phyloP scores from a whole-genome alignment of 2,797 vertebrate species.

The Sebastes nivosus region DNA sequence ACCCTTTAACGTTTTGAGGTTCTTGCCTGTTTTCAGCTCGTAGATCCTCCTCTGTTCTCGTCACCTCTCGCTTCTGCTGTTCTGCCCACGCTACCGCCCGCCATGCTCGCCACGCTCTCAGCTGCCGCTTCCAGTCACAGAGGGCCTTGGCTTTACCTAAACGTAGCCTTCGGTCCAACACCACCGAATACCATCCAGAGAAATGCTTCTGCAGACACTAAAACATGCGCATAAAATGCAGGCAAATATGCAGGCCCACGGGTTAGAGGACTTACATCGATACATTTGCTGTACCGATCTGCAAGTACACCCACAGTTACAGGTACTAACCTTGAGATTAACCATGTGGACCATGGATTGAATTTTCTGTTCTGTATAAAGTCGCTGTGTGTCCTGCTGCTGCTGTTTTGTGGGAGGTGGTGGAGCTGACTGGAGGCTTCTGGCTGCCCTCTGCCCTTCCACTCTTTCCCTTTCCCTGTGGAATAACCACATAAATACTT shows the following conservation, averaged over 20 bases:
- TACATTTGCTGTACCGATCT: background rate
- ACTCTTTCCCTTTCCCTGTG: slow-evolving; percentile 81
- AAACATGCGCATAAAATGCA: slow-evolving; percentile 2
- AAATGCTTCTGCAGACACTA: slow-evolving; percentile 92
- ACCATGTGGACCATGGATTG: slow-evolving; percentile 65
- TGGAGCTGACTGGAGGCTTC: slow-evolving; percentile 34
- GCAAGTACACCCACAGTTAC: background rate
- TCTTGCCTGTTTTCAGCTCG: slow-evolving; percentile 89
- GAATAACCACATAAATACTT: slow-evolving; percentile 29
- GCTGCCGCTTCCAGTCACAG: slow-evolving; percentile 89
- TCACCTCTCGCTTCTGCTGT: slow-evolving; percentile 80
- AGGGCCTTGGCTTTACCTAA: slow-evolving; percentile 89
- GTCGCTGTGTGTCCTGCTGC: slow-evolving; percentile 41
- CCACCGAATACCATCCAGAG: slow-evolving; percentile 89
- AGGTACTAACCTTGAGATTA: slow-evolving; percentile 77
- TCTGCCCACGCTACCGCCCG: slow-evolving; percentile 83
- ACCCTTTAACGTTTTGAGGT: background rate
- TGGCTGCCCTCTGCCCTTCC: slow-evolving; percentile 58
- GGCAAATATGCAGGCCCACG: background rate
- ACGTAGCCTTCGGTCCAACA: slow-evolving; percentile 85
- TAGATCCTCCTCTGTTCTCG: slow-evolving; percentile 82
- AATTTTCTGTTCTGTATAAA: slow-evolving; percentile 58
- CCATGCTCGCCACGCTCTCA: slow-evolving; percentile 89
- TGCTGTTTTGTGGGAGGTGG: slow-evolving; percentile 34
- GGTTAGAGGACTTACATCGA: background rate